Conservation (phyloP, 2,113 vertebrate genomes). For the Tringa solitaria region DNA sequence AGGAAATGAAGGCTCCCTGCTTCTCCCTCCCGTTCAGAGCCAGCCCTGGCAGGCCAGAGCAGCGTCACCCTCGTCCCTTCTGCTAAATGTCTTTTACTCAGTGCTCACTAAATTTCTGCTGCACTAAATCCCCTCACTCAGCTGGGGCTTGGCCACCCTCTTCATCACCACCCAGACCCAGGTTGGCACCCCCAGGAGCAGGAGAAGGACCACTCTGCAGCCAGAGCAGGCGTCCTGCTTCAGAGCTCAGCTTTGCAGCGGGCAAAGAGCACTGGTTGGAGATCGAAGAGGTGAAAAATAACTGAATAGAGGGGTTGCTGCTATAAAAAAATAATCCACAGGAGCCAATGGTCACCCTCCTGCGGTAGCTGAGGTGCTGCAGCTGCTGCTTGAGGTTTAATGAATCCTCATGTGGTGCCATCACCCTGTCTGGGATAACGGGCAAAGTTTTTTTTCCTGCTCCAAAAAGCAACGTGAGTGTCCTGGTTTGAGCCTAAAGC, state of each 20-base stretch:
- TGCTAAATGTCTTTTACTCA: background rate
- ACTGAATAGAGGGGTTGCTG: background rate
- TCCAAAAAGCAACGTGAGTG: background rate
- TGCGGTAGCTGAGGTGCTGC: background rate
- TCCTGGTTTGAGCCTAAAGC: background rate
- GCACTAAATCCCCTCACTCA: background rate
- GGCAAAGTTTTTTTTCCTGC: background rate
- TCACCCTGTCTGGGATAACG: background rate
- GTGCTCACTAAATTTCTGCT: background rate
- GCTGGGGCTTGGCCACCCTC: background rate
- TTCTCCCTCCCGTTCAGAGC: background rate
- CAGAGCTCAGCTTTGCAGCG: background rate
- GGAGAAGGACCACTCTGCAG: background rate
- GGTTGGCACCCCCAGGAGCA: no score
- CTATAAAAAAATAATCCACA: background rate
- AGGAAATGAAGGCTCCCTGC: background rate
- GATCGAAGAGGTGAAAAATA: background rate
- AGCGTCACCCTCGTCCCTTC: background rate
- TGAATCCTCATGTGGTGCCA: fast-evolving
- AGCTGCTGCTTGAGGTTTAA: background rate
- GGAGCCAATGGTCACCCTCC: background rate
- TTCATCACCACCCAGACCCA: background rate
- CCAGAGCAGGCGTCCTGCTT: background rate
- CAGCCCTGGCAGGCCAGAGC: background rate
- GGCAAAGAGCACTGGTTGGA: background rate